These are phyloP conservation scores for Leptopilina boulardi DNA, from an alignment of 1,140 invertebrate species.

Conservation along the genomic window DNA sequence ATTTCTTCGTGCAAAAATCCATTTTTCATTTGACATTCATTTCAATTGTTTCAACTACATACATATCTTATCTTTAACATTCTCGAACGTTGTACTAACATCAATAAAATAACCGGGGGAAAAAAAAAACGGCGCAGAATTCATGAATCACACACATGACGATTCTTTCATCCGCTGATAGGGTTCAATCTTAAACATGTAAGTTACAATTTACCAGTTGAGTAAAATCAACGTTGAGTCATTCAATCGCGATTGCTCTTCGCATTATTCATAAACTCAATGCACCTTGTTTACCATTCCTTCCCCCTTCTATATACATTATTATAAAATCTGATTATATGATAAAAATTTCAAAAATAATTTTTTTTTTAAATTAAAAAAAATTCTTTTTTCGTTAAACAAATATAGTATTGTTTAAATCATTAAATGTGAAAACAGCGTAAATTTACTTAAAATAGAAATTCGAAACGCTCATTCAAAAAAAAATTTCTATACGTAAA, in stretches of 20 bases:
- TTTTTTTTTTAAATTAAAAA: too few species aligned
- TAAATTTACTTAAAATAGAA: background rate
- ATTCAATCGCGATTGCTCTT: background rate
- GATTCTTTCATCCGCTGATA: slow-evolving; percentile 9
- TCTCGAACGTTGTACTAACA: slow-evolving; percentile 2
- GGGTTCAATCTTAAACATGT: slow-evolving; percentile 8
- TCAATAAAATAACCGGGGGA: background rate
- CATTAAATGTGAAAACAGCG: background rate
- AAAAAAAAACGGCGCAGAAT: background rate
- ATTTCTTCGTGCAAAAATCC: background rate
- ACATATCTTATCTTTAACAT: slow-evolving; percentile 5
- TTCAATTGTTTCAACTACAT: background rate
- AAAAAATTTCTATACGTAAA: background rate
- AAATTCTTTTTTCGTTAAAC: background rate
- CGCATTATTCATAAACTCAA: background rate
- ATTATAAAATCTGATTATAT: background rate
- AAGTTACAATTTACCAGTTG: background rate
- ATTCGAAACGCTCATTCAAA: slow-evolving; percentile 1
- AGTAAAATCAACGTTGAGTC: background rate
- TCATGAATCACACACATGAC: slow-evolving; percentile 8
- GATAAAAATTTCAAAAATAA: too few species aligned
- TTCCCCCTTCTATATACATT: background rate
- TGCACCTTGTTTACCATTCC: background rate
- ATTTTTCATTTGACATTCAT: slow-evolving; percentile 1
- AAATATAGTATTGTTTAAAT: background rate